Evolutionary conservation across 2,888 invertebrate genomes (phyloP).

Genomic region (Rotaria magnacalcarata): DNA sequence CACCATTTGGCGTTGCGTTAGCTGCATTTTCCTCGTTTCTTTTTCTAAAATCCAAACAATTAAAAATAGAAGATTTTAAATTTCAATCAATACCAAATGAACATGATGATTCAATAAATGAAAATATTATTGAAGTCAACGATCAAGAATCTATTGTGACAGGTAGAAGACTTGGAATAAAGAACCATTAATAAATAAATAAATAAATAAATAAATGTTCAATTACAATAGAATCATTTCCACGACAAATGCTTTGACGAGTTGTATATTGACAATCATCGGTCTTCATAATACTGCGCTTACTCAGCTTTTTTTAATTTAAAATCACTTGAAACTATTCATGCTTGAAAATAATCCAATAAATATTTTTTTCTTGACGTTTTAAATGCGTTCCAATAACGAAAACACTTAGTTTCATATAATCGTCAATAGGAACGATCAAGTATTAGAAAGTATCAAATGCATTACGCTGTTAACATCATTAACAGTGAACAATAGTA

Average conservation of each 20-base stretch:
- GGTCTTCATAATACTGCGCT: too few species aligned
- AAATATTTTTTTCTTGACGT: too few species aligned
- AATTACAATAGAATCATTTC: background rate
- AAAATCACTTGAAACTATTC: too few species aligned
- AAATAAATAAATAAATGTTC: background rate
- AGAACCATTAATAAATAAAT: background rate
- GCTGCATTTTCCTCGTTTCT: background rate
- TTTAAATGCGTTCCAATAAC: too few species aligned
- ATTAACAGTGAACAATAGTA: too few species aligned
- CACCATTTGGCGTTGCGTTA: conserved; percentile 36
- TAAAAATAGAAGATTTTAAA: background rate
- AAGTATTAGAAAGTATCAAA: too few species aligned
- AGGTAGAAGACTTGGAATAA: background rate
- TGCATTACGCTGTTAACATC: too few species aligned
- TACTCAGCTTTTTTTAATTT: too few species aligned
- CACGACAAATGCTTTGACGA: background rate
- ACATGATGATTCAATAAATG: background rate
- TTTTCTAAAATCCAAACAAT: background rate
- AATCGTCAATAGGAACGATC: too few species aligned
- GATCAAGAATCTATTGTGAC: background rate
- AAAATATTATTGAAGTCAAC: background rate
- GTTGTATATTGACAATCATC: background rate
- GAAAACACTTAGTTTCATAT: too few species aligned
- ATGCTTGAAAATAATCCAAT: too few species aligned
- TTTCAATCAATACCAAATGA: background rate